A percentile compares a stretch with the other conserved stretches of the same genome.
Conservation (phyloP, 1,140 invertebrate species). For the Trichonephila inaurata region DNA sequence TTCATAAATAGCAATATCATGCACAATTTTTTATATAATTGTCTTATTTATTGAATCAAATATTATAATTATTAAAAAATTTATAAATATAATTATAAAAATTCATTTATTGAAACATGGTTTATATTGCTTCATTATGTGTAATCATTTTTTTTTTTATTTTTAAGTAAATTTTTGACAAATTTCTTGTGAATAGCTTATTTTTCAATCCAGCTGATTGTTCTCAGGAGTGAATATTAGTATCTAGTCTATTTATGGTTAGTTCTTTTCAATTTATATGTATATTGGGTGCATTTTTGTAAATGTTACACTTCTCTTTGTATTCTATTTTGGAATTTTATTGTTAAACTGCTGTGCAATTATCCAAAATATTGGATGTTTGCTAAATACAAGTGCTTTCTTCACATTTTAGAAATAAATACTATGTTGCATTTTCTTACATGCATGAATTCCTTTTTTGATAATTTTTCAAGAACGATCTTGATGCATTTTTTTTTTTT, state of each 20-base stretch:
- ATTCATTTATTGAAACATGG: background rate
- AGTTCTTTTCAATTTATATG: background rate
- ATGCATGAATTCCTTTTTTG: no score
- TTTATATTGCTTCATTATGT: background rate
- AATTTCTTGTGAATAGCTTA: background rate
- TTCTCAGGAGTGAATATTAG: background rate
- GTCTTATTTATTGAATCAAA: background rate
- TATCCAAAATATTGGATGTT: no score
- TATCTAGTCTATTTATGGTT: constrained; percentile 7
- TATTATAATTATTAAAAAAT: background rate
- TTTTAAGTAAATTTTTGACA: background rate
- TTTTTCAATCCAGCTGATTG: background rate
- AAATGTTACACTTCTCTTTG: background rate
- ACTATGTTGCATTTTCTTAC: no score
- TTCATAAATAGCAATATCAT: background rate
- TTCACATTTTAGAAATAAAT: no score
- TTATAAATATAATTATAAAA: background rate
- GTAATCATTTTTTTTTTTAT: background rate
- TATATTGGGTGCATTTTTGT: background rate
- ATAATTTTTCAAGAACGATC: no score
- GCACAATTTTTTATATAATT: background rate
- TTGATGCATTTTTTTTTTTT: no score
- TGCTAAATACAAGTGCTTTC: no score
- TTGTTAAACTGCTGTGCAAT: no score
- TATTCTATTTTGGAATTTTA: background rate